phyloP scores from a whole-genome alignment of 2,113 vertebrate genomes.

The Pseudopodoces humilis region DNA sequence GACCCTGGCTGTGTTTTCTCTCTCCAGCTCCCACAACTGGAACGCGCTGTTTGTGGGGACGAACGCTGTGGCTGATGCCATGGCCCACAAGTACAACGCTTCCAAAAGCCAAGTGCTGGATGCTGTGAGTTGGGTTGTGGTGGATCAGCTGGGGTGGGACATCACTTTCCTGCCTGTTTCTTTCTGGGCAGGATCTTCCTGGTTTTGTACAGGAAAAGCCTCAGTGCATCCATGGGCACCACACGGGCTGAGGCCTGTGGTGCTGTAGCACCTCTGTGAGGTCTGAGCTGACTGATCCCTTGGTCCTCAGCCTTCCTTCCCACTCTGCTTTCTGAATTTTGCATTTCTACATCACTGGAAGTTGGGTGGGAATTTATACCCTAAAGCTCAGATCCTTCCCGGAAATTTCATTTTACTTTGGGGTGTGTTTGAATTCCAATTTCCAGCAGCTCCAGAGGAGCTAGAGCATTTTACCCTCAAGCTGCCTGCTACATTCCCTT shows the following conservation, averaged over 20 bases:
- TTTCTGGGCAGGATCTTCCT: neutral
- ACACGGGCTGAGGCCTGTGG: neutral
- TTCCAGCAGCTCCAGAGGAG: neutral
- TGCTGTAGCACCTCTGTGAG: neutral
- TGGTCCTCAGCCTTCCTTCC: neutral
- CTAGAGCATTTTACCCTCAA: neutral
- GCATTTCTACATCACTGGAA: neutral
- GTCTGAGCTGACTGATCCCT: neutral
- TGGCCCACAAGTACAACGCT: slow-evolving; percentile 92
- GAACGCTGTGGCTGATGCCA: slow-evolving; percentile 89
- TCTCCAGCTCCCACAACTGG: slow-evolving; percentile 93
- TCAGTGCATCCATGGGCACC: accelerated
- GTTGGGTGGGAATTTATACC: neutral
- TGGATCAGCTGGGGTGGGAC: neutral
- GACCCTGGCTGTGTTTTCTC: neutral
- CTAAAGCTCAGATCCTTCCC: neutral
- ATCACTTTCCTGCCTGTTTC: neutral
- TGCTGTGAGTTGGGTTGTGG: slow-evolving; percentile 80
- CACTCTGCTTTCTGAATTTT: neutral
- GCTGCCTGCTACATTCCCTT: neutral
- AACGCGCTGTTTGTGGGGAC: slow-evolving; percentile 92
- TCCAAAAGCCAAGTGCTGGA: slow-evolving; percentile 95
- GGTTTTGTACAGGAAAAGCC: neutral
- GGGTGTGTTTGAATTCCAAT: neutral
- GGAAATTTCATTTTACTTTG: neutral